These are phyloP conservation scores for Drosophila subobscura DNA, from an alignment of 1,140 invertebrate species.

Conservation along the genomic window DNA sequence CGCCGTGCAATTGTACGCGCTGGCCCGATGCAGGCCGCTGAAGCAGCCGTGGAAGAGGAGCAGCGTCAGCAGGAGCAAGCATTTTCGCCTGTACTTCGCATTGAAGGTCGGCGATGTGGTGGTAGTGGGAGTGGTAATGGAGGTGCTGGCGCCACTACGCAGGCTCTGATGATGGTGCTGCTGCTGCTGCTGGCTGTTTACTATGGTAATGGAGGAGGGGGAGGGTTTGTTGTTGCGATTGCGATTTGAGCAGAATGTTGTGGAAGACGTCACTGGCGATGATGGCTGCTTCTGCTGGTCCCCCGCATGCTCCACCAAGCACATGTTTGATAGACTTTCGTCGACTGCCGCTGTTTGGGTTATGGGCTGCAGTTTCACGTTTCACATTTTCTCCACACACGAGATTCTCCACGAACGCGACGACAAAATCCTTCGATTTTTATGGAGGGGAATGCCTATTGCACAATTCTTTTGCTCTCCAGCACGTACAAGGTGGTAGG, in stretches of 20 bases:
- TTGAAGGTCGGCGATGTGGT: constrained; percentile 70
- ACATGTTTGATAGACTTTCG: constrained; percentile 64
- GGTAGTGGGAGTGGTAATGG: too few species aligned
- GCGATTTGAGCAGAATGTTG: constrained; percentile 47
- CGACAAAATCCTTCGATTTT: constrained; percentile 59
- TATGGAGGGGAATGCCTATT: constrained; percentile 46
- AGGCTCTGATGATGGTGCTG: constrained; percentile 31
- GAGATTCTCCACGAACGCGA: constrained; percentile 21
- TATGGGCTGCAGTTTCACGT: constrained; percentile 45
- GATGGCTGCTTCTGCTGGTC: constrained; percentile 35
- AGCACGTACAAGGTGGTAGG: constrained; percentile 27
- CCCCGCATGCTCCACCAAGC: constrained; percentile 73
- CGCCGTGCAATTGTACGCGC: constrained; percentile 82
- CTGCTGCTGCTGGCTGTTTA: constrained; percentile 40
- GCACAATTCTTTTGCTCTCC: constrained; percentile 53
- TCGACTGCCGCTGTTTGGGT: constrained; percentile 32
- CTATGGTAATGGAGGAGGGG: constrained; percentile 23
- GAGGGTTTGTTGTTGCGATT: constrained; percentile 12
- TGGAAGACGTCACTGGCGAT: constrained; percentile 26
- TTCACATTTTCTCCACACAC: constrained; percentile 68
- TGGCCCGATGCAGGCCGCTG: constrained; percentile 65
- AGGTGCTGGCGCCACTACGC: constrained; percentile 44
- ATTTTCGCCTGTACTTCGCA: constrained; percentile 83
- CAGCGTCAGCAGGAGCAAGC: constrained; percentile 66
- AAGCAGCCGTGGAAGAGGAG: constrained; percentile 76